Base-by-base conservation (phyloP, 2,888 invertebrate genomes). In the Morpho achilles region DNA sequence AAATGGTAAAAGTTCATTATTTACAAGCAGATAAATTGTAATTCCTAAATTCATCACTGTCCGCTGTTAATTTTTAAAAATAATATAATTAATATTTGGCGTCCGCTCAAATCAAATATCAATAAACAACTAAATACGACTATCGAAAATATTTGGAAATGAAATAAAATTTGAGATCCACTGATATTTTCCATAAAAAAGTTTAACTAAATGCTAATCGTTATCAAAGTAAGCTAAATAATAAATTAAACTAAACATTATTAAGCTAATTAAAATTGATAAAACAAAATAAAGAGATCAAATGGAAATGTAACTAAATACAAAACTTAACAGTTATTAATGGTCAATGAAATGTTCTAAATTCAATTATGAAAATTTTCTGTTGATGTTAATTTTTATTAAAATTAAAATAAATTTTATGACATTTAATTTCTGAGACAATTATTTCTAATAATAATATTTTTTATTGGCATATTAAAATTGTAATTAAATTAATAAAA, bases 31-130 rank as follows among this genome's bases (percentile, higher is more conserved):
- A 32, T 32, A 32, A 32, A 32, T 32, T 32, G 32, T 5, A 32
- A 32, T 5, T 32, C 2, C 32, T 0, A 32, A 32, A 32, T 32
- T 32, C 32, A 32, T 32, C 32, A 2, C 32, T 32, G 32, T 16
- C 16, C 16, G 5, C 32, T 32, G 32, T 32, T 5, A 0, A 32
- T 32, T 32, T 32, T 32, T 32, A 0, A 5, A 32, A 32, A 72
- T 68, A 70, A 70, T 73, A 83, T 82, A 82, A 80, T 85, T 89
- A 88, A 88, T 90, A 87, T 89, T 90, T 89, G 88, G 89, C 73
- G 76, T 83, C 79, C 81, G 82, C 80, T 80, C 70, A 69, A 81
- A 79, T 72, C 64, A 67, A 76, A 75, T 7, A 71, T 72, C 69
- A 42, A 57, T 41, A 56, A 54, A 77, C 70, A 73, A 74, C 75